Conservation (phyloP, 2,797 vertebrate species). For the Acrossocheilus fasciatus region DNA sequence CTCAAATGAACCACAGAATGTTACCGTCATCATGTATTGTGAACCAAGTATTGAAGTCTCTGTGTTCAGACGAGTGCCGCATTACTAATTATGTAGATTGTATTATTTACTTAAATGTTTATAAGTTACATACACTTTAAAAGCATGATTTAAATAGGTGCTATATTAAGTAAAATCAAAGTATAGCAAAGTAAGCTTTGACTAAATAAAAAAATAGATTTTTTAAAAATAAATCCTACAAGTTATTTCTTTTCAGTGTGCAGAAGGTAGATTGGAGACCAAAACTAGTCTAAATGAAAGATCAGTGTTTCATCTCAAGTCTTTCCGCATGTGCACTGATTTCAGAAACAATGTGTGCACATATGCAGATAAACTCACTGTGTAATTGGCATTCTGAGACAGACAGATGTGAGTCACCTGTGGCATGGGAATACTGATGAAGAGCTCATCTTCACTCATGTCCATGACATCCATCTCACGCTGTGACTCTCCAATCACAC, state of each 20-base stretch:
- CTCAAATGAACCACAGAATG: too few species aligned
- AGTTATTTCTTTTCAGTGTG: not conserved
- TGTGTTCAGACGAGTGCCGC: not conserved
- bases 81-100: not conserved
- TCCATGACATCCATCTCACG: conserved; percentile 45
- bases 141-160: not conserved
- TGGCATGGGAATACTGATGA: conserved; percentile 63
- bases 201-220: not conserved
- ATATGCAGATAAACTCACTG: not conserved
- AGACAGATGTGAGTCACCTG: conserved; percentile 53
- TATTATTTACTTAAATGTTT: not conserved
- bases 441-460: conserved; percentile 66
- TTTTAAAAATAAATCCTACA: not conserved
- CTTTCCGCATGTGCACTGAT: not conserved
- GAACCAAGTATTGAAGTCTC: not conserved
- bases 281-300: not conserved
- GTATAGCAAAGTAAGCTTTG: not conserved
- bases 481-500: conserved; percentile 1
- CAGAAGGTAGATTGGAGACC: not conserved
- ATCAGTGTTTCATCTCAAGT: not conserved
- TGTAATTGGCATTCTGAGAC: not conserved
- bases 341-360: not conserved
- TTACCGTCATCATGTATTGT: too few species aligned
- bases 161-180: not conserved
- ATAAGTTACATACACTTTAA: too few species aligned